Evolutionary conservation across 2,113 vertebrate genomes (phyloP), one percentile per base, ranked within the genome.

Genomic region (Tyto alba): DNA sequence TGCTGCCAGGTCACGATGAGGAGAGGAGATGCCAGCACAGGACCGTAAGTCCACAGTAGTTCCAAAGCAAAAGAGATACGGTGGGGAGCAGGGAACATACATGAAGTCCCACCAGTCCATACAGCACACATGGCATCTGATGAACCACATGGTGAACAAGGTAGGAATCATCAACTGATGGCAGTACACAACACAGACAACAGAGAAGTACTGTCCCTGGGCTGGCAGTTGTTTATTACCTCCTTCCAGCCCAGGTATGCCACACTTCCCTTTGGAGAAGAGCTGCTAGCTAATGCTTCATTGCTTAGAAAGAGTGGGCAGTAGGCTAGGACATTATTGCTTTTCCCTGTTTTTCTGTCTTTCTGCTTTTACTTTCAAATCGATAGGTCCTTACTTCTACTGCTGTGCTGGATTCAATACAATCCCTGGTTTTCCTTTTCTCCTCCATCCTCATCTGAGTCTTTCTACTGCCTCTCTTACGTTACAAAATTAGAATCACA

Each of bases 1-100:
- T 12, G 27, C 53, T n/a, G 2, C 10, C 34, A 43, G 16, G 48
- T 77, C 27, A 62, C 0, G 0, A 36, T 8, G 23, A 60, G n/a
- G 32, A 75, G 45, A 93, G 20, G 21, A 88, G 23, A 1, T 53
- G 27, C 20, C 29, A 34, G 20, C 57, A 36, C 11, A 34, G 15
- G 16, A 14, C 29, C 1, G 0, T 21, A 68, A 64, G 18, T 30
- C 80, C 23, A 50, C 15, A 16, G 43, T 4, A 43, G 27, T 25
- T 73, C 34, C 21, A 30, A 74, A 74, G 60, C 41, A 85, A 81
- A 23, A 59, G 18, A 71, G 29, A 60, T 16, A 21, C 25, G 15
- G 2, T 48, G 36, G 26, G 62, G 16, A 94, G 48, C 18, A 76
- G 15, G 26, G 32, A 52, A 72, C 23, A 88, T 79, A 43, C 2